Conservation (phyloP, 2,888 invertebrate species). For the Orchestes rusci region DNA sequence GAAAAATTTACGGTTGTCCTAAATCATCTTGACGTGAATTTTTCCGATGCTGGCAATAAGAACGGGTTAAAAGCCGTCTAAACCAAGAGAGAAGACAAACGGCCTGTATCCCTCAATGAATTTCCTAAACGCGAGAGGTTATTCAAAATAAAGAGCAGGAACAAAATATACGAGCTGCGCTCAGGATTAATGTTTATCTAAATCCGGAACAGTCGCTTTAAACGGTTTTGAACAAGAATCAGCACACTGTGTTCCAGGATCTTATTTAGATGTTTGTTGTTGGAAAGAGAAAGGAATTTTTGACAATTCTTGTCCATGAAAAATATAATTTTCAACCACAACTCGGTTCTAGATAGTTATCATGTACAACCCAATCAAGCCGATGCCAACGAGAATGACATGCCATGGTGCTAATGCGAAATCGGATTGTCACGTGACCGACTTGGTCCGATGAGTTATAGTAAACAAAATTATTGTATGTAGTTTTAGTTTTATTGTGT, state of each 20-base stretch:
- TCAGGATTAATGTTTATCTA: slow-evolving; percentile 23
- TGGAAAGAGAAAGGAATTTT: too few species aligned
- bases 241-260: slow-evolving; percentile 4
- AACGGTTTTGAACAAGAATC: neutral
- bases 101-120: slow-evolving; percentile 23
- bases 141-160: slow-evolving; percentile 23
- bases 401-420: too few species aligned
- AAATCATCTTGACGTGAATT: neutral
- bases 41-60: slow-evolving; percentile 1
- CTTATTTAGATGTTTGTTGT: too few species aligned
- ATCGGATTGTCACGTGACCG: too few species aligned
- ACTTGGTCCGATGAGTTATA: too few species aligned
- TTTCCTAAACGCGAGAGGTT: slow-evolving; percentile 23
- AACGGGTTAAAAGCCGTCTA: slow-evolving; percentile 8
- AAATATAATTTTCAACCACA: neutral
- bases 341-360: neutral
- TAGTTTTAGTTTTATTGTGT: too few species aligned
- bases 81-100: slow-evolving; percentile 22
- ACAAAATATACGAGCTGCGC: slow-evolving; percentile 16
- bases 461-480: too few species aligned
- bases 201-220: slow-evolving; percentile 19
- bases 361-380: too few species aligned
- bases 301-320: too few species aligned
- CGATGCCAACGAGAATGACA: too few species aligned
- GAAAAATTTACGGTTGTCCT: too few species aligned